Percentiles rank a stretch among this genome's conserved stretches.
Conservation (phyloP, 2,113 vertebrate species). For the Thryonomys swinderianus region DNA sequence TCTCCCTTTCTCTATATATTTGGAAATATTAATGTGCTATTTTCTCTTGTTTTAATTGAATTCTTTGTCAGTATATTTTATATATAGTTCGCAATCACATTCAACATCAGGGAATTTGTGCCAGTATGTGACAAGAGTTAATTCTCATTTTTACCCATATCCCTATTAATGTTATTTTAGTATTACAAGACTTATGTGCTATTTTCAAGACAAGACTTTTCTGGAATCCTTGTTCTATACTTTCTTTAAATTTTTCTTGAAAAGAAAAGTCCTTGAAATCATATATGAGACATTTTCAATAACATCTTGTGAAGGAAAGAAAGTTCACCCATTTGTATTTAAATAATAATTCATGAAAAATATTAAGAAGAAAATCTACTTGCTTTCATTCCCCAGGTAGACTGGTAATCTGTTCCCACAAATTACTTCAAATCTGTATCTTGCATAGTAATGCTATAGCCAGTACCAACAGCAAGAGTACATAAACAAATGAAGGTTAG, state of each 20-base stretch:
- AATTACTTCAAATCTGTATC: not conserved
- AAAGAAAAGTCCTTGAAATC: conserved; percentile 18
- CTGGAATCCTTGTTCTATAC: not conserved
- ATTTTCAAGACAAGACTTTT: not conserved
- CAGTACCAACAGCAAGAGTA: conserved; percentile 5
- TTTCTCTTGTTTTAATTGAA: too few relatives aligned
- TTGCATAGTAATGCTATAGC: not conserved
- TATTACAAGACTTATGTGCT: too few relatives aligned
- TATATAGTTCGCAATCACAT: too few relatives aligned
- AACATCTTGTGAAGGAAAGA: not conserved
- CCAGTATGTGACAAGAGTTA: too few relatives aligned
- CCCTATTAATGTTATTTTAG: too few relatives aligned
- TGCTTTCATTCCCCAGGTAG: conserved; percentile 35
- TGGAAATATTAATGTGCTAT: conserved; percentile 3
- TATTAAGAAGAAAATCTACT: conserved; percentile 44
- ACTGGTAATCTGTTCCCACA: conserved; percentile 44
- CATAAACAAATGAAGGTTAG: conserved; percentile 46
- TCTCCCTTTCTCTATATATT: not conserved
- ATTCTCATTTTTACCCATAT: too few relatives aligned
- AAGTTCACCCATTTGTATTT: not conserved
- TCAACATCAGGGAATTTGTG: too few relatives aligned
- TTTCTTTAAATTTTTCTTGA: not conserved
- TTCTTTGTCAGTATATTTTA: too few relatives aligned
- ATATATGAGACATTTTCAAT: conserved; percentile 31
- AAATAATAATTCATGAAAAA: conserved; percentile 45